phyloP scores from a whole-genome alignment of 2,113 vertebrate genomes.

The Rhinopomastus cyanomelas region DNA sequence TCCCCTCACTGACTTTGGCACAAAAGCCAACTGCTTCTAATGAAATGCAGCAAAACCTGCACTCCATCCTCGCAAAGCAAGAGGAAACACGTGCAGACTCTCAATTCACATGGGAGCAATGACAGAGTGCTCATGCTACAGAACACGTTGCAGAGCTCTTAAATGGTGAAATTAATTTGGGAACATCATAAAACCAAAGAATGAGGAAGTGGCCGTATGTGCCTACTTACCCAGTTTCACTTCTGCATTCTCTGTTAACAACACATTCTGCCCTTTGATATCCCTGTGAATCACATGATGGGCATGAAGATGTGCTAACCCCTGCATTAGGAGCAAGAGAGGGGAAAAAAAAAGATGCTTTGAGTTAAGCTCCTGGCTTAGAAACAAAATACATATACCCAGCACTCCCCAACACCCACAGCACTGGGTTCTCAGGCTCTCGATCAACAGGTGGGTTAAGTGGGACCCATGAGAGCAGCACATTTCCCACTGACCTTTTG shows the following conservation, averaged over 20 bases:
- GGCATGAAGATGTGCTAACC: slow-evolving; percentile 94
- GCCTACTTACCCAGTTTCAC: slow-evolving; percentile 91
- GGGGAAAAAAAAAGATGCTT: not conserved
- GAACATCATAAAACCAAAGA: not conserved
- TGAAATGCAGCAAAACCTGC: not conserved
- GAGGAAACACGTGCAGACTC: not conserved
- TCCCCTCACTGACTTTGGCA: not conserved
- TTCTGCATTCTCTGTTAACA: slow-evolving; percentile 97
- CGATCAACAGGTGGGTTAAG: not conserved
- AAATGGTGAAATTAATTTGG: not conserved
- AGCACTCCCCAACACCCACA: not conserved
- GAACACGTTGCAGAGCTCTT: not conserved
- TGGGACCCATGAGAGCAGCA: not conserved
- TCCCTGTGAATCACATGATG: slow-evolving; percentile 98
- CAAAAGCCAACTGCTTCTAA: not conserved
- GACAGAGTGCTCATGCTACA: not conserved
- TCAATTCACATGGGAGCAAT: not conserved
- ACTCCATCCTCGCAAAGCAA: not conserved
- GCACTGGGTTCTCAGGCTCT: not conserved
- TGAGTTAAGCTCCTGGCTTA: not conserved
- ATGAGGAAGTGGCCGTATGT: not conserved
- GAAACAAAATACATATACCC: not conserved
- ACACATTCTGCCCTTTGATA: slow-evolving; percentile 97
- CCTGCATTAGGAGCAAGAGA: slow-evolving; percentile 72
- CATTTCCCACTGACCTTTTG: not conserved